Evolutionary conservation across 2,113 vertebrate genomes (phyloP).

Genomic region (Ctenodactylus gundi): DNA sequence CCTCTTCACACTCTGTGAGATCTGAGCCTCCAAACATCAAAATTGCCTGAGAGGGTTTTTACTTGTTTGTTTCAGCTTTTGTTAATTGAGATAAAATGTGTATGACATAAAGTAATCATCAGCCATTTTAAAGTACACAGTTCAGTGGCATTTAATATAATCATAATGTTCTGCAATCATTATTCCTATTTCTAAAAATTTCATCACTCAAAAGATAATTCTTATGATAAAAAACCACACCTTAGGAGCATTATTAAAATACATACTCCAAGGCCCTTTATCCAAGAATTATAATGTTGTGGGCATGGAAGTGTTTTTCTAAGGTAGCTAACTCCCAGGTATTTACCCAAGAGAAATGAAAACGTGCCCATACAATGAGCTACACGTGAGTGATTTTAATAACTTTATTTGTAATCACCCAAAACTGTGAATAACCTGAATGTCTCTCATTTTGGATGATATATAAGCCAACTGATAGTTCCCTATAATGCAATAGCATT

Average conservation of each 20-base stretch:
- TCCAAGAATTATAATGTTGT: not conserved
- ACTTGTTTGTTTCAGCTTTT: not conserved
- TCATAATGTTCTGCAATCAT: not conserved
- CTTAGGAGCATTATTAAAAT: not conserved
- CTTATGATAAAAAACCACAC: not conserved
- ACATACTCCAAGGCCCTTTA: not conserved
- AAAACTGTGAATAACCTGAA: not conserved
- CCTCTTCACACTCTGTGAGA: no score
- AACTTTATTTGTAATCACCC: not conserved
- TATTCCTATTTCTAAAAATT: not conserved
- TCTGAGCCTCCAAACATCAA: not conserved
- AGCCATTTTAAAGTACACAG: not conserved
- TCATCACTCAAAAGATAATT: not conserved
- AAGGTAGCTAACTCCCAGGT: not conserved
- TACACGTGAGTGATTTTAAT: not conserved
- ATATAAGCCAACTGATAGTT: not conserved
- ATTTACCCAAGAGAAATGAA: not conserved
- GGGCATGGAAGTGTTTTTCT: not conserved
- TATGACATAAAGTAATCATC: not conserved
- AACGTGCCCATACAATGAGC: not conserved
- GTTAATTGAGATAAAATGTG: not conserved
- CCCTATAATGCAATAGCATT: not conserved
- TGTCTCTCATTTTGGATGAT: not conserved
- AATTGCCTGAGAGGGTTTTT: not conserved
- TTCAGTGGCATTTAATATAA: not conserved